These are phyloP conservation scores for Pseudorasbora parva DNA, from an alignment of 2,113 vertebrate genomes.

Conservation along the genomic window DNA sequence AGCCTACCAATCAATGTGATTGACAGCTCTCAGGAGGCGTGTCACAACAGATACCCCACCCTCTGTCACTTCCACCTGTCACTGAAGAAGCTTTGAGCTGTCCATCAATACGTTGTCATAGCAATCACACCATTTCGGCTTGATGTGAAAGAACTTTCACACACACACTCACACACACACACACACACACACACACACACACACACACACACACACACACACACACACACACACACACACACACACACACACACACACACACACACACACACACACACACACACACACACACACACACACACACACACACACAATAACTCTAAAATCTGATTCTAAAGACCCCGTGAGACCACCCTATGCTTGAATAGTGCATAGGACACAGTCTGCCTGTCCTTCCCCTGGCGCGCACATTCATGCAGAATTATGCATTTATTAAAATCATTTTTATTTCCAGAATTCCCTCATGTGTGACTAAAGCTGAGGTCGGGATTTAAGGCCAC, in stretches of 20 bases:
- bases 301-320: constrained; percentile 16
- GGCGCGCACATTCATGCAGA: not conserved
- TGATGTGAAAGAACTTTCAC: not conserved
- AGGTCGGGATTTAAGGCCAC: constrained; percentile 56
- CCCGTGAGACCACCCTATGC: not conserved
- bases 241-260: not conserved
- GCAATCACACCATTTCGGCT: constrained; percentile 7
- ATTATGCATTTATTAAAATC: constrained; percentile 40
- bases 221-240: not conserved
- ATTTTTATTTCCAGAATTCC: constrained; percentile 52
- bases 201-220: not conserved
- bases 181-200: no score
- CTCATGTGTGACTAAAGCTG: constrained; percentile 55
- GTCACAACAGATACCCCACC: constrained; percentile 40
- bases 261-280: not conserved
- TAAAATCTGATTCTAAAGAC: not conserved
- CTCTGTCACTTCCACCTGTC: constrained; percentile 32
- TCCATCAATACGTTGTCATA: constrained; percentile 49
- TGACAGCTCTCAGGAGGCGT: constrained; percentile 36
- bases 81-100: constrained; percentile 38
- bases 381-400: not conserved
- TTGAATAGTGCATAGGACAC: not conserved
- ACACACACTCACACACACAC: not conserved
- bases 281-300: not conserved
- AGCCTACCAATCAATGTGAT: constrained; percentile 47